Evolutionary conservation across 2,113 vertebrate species (phyloP).

Genomic region (Craseonycteris thonglongyai): DNA sequence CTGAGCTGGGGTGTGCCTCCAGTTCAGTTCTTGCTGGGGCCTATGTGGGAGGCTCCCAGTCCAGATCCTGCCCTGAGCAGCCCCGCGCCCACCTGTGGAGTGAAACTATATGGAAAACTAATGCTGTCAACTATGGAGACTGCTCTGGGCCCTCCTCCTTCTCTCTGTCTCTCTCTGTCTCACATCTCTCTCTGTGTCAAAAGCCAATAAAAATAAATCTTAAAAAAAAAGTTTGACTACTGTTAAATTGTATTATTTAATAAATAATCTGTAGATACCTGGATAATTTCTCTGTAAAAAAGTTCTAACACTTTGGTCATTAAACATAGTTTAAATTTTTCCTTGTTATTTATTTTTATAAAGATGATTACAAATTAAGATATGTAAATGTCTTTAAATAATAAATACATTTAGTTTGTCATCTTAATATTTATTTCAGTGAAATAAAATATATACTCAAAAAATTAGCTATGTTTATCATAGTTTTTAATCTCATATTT

Average conservation of each 20-base stretch:
- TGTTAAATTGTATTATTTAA: conserved; percentile 2
- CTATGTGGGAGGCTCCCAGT: too few species aligned
- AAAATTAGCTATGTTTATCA: background rate
- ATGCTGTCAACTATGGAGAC: too few species aligned
- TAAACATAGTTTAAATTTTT: background rate
- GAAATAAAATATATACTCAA: background rate
- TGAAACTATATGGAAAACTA: too few species aligned
- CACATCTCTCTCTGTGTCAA: too few species aligned
- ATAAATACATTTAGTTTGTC: background rate
- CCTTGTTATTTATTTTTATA: background rate
- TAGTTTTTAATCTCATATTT: background rate
- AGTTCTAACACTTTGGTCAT: background rate
- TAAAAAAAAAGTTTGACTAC: too few species aligned
- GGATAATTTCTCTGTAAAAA: background rate
- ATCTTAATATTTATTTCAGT: background rate
- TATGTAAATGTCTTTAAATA: background rate
- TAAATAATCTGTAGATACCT: background rate
- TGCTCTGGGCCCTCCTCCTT: too few species aligned
- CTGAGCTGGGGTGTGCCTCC: too few species aligned
- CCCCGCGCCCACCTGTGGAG: too few species aligned
- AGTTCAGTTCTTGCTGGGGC: too few species aligned
- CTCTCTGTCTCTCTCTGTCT: too few species aligned
- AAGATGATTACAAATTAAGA: background rate
- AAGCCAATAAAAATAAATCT: too few species aligned
- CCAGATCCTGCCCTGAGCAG: too few species aligned